phyloP scores from a whole-genome alignment of 2,113 vertebrate species.

The Hirundichthys speculiger region DNA sequence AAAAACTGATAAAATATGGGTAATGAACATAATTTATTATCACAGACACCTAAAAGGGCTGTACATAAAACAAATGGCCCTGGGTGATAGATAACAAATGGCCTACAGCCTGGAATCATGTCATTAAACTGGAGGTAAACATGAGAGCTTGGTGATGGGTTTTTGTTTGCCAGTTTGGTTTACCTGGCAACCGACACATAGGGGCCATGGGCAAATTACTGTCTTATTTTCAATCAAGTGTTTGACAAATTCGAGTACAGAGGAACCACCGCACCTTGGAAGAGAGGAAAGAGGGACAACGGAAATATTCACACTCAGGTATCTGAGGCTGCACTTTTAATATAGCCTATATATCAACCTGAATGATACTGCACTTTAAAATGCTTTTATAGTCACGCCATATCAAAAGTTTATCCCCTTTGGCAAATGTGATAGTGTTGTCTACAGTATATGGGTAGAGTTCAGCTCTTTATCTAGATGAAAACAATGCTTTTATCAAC shows the following conservation, averaged over 20 bases:
- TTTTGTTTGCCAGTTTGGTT: constrained; percentile 57
- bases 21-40: neutral
- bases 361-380: no score
- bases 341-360: no score
- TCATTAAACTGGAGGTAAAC: constrained; percentile 50
- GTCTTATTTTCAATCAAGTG: constrained; percentile 9
- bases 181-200: constrained; percentile 43
- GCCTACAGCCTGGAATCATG: constrained; percentile 8
- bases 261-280: constrained; percentile 4
- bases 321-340: no score
- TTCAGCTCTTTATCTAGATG: constrained; percentile 18
- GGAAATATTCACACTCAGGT: neutral
- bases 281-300: constrained; percentile 13
- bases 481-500: constrained; percentile 12
- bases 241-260: neutral
- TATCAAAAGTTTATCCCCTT: neutral
- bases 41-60: constrained; percentile 23
- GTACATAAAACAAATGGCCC: constrained; percentile 33
- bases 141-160: constrained; percentile 43
- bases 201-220: constrained; percentile 4
- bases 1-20: no score
- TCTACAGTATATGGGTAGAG: neutral
- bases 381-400: no score
- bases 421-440: neutral
- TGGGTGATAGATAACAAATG: constrained; percentile 32